These are phyloP conservation scores for Pseudopipra pipra DNA, from an alignment of 2,113 vertebrate species.

Conservation along the genomic window DNA sequence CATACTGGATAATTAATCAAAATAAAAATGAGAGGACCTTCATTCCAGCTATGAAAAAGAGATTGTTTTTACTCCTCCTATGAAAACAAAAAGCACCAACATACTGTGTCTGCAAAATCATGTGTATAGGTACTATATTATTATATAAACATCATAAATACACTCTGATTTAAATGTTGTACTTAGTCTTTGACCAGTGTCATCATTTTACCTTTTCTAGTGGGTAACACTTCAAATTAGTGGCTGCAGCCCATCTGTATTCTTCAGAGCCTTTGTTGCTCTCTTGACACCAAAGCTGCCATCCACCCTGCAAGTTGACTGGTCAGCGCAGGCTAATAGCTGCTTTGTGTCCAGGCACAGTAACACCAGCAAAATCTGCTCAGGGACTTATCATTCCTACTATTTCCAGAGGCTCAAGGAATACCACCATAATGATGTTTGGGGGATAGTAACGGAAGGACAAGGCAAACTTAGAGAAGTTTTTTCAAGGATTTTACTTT, in stretches of 20 bases:
- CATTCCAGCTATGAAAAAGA: background rate
- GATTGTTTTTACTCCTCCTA: background rate
- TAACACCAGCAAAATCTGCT: background rate
- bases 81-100: background rate
- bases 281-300: background rate
- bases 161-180: background rate
- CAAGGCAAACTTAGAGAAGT: background rate
- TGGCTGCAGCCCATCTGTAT: background rate
- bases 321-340: background rate
- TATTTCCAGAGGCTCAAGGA: background rate
- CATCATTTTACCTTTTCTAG: background rate
- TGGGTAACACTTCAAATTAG: background rate
- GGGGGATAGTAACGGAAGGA: background rate
- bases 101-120: background rate
- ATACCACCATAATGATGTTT: background rate
- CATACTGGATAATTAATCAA: background rate
- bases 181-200: background rate
- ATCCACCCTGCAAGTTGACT: background rate
- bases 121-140: background rate
- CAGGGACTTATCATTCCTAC: background rate
- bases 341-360: background rate
- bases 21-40: background rate
- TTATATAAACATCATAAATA: background rate
- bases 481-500: background rate
- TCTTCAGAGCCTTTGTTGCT: background rate